Evolutionary conservation across 2,113 vertebrate genomes (phyloP).

Genomic region (Anarrhichthys ocellatus): DNA sequence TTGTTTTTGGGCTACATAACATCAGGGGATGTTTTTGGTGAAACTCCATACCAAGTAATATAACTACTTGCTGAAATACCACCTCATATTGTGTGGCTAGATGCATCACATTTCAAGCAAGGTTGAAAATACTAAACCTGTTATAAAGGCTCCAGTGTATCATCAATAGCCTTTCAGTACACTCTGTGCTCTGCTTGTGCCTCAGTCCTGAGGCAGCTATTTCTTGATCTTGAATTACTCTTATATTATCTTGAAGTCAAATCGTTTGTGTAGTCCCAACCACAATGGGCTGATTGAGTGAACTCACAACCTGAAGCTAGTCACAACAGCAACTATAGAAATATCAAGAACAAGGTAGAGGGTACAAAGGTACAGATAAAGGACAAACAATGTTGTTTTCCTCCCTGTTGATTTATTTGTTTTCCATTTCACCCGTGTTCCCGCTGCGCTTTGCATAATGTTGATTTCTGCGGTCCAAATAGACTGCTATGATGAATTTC

Average conservation of each 20-base stretch:
- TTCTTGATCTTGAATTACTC: slow-evolving; percentile 23
- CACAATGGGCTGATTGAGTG: slow-evolving; percentile 30
- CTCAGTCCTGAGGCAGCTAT: not conserved
- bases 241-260: slow-evolving; percentile 40
- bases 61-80: not conserved
- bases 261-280: slow-evolving; percentile 14
- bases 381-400: slow-evolving; percentile 65
- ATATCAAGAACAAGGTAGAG: slow-evolving; percentile 50
- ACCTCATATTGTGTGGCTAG: not conserved
- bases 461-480: slow-evolving; percentile 73
- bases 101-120: not conserved
- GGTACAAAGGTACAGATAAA: slow-evolving; percentile 63
- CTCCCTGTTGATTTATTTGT: slow-evolving; percentile 72
- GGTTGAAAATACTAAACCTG: not conserved
- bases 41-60: not conserved
- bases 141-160: not conserved
- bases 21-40: not conserved
- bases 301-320: slow-evolving; percentile 21
- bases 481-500: slow-evolving; percentile 68
- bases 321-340: slow-evolving; percentile 36
- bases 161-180: not conserved
- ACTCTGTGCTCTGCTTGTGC: not conserved
- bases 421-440: slow-evolving; percentile 66
- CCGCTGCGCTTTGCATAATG: slow-evolving; percentile 75
- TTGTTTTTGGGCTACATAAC: not conserved